Base-by-base conservation (phyloP, 2,113 vertebrate species). In the Bubo bubo region DNA sequence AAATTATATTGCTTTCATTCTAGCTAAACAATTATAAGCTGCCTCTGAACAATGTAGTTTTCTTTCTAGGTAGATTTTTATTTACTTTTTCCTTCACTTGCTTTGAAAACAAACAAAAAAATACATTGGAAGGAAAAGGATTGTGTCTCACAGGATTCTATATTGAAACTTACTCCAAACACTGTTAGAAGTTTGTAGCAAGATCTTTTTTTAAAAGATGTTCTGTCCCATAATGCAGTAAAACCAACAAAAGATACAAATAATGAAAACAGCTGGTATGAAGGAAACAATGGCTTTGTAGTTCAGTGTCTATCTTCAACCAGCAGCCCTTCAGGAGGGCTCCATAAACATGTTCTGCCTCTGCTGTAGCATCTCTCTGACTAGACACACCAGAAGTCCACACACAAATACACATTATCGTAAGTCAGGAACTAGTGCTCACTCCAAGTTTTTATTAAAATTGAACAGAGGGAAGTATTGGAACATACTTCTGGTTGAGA, bases 381-480 rank as follows among this genome's bases (percentile, higher is more conserved):
- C 47, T 8, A 63, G 70, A 88, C 45, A 62, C 14, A 12, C 19
- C 4, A 58, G 9, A 30, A 45, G 39, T 49, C 24, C 20, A 27
- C 23, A 62, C 43, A 70, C 55, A 94, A 88, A 59, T 13, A 86
- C 66, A 88, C 52, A 0, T 64, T 63, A 60, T 19, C 3, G 0
- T 20, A 56, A 74, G 72, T 66, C 93, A 86, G 64, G 41, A 85
- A 88, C 28, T 63, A 90, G 74, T 68, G 80, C 93, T 95, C 88
- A 89, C 85, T 95, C 97, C 67, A 80, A 91, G 68, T 63, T 67
- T 98, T 98, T 98, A 98, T 98, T 98, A 94, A 94, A 96, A 93
- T 27, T 79, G 90, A 98, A 96, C 64, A 95, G 80, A 93, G 43
- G 7, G 43, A 96, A 94, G 94, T 88, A 96, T 37, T 91, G 32